A percentile compares a stretch with the other conserved stretches of the same genome.
phyloP scores from a whole-genome alignment of 2,113 vertebrate species.

The Hypanus sabinus region DNA sequence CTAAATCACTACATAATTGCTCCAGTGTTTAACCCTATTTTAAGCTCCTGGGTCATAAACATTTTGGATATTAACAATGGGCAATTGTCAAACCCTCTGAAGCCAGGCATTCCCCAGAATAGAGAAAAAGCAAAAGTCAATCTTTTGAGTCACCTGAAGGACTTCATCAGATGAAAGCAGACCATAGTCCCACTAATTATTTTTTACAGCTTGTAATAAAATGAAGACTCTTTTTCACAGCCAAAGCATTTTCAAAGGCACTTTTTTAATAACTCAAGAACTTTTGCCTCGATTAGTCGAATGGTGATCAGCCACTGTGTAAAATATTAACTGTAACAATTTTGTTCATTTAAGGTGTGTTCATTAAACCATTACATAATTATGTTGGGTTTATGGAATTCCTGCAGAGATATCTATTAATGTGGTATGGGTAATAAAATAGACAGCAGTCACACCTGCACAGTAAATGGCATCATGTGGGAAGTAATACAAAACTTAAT shows the following conservation, averaged over 20 bases:
- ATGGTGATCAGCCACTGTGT: slow-evolving; percentile 10
- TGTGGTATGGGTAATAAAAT: slow-evolving; percentile 38
- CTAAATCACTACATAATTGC: background rate
- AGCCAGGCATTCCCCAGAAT: background rate
- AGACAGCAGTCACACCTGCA: slow-evolving; percentile 39
- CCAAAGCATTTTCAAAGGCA: slow-evolving; percentile 31
- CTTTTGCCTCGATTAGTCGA: background rate
- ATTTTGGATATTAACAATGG: background rate
- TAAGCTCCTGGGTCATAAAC: background rate
- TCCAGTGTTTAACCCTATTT: background rate
- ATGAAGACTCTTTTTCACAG: background rate
- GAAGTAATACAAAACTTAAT: slow-evolving; percentile 40
- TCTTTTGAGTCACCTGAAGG: background rate
- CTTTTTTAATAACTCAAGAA: background rate
- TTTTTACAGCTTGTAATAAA: slow-evolving; percentile 26
- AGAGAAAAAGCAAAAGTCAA: background rate
- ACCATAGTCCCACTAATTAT: slow-evolving; percentile 16
- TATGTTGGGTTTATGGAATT: slow-evolving; percentile 38
- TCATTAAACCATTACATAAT: slow-evolving; percentile 40
- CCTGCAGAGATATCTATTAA: slow-evolving; percentile 34
- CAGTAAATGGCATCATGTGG: slow-evolving; percentile 36
- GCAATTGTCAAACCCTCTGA: background rate
- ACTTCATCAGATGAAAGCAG: slow-evolving; percentile 19
- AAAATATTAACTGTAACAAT: slow-evolving; percentile 34
- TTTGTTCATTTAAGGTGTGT: slow-evolving; percentile 35